Evolutionary conservation across 2,113 vertebrate species (phyloP).

Genomic region (Ptilorrhoa leucosticta): DNA sequence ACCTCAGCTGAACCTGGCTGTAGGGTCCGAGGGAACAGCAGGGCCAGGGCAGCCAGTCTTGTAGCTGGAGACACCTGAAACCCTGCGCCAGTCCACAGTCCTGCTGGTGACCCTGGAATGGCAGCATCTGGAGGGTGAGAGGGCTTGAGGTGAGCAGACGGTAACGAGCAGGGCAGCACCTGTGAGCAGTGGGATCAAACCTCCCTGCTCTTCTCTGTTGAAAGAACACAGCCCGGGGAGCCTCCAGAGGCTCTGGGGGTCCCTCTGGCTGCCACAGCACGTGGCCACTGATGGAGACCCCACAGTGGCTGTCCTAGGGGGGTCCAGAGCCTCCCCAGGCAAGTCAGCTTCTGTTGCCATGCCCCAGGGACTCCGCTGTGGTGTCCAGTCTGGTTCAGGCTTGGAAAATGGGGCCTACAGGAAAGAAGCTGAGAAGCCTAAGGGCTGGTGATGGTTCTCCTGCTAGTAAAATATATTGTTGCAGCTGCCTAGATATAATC

Average conservation of each 20-base stretch:
- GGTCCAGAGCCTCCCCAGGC: accelerated
- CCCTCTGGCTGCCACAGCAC: background rate
- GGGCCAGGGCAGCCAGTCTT: background rate
- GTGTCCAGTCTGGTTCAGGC: background rate
- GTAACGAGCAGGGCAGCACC: accelerated
- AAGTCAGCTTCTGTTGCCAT: accelerated
- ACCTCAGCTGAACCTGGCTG: conserved; percentile 7
- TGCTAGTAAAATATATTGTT: background rate
- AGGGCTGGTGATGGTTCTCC: background rate
- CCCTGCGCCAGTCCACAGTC: accelerated
- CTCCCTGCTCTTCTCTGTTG: background rate
- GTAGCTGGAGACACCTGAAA: background rate
- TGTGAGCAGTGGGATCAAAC: accelerated
- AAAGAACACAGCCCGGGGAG: background rate
- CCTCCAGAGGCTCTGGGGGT: background rate
- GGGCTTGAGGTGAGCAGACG: accelerated
- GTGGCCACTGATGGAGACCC: background rate
- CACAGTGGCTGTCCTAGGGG: background rate
- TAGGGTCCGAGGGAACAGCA: background rate
- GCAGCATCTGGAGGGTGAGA: accelerated
- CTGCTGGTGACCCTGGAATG: accelerated
- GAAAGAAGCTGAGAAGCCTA: background rate
- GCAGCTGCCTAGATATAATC: background rate
- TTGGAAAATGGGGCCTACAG: background rate
- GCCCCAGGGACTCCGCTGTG: background rate